A percentile compares a stretch with the other conserved stretches of the same genome.
These are phyloP conservation scores for Amyelois transitella DNA, from an alignment of 1,140 invertebrate species.

Conservation along the genomic window DNA sequence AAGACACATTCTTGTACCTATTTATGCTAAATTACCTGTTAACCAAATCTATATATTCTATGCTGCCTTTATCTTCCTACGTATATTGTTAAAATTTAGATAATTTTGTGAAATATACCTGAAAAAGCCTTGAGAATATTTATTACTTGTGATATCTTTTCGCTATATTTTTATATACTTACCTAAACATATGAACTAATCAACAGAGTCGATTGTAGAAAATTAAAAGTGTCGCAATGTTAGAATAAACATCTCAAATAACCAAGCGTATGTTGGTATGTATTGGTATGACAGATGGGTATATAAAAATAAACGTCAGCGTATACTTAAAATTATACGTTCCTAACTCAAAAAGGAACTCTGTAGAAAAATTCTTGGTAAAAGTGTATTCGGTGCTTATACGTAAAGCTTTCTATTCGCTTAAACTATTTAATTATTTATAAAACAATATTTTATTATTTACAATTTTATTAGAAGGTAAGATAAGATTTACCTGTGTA, in stretches of 20 bases:
- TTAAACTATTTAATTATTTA: too few relatives aligned
- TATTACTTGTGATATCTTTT: not conserved
- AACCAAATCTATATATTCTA: constrained; percentile 38
- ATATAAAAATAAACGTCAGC: too few relatives aligned
- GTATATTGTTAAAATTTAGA: constrained; percentile 2
- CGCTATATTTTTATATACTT: too few relatives aligned
- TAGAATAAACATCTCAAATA: too few relatives aligned
- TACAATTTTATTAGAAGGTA: not conserved
- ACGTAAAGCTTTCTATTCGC: not conserved
- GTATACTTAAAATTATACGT: not conserved
- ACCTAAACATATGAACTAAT: too few relatives aligned
- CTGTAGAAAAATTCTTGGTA: not conserved
- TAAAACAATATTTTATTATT: constrained; percentile 5
- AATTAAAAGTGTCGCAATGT: not conserved
- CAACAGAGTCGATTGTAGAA: not conserved
- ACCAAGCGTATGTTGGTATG: too few relatives aligned
- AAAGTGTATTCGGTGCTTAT: not conserved
- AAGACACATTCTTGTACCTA: constrained; percentile 35
- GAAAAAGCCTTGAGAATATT: not conserved
- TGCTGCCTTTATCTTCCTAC: constrained; percentile 20
- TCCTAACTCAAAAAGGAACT: not conserved
- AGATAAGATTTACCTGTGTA: not conserved
- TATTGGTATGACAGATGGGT: too few relatives aligned
- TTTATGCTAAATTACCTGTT: constrained; percentile 24
- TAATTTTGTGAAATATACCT: not conserved